These are phyloP conservation scores for Centroberyx gerrardi DNA, from an alignment of 2,797 vertebrate species.

Conservation along the genomic window DNA sequence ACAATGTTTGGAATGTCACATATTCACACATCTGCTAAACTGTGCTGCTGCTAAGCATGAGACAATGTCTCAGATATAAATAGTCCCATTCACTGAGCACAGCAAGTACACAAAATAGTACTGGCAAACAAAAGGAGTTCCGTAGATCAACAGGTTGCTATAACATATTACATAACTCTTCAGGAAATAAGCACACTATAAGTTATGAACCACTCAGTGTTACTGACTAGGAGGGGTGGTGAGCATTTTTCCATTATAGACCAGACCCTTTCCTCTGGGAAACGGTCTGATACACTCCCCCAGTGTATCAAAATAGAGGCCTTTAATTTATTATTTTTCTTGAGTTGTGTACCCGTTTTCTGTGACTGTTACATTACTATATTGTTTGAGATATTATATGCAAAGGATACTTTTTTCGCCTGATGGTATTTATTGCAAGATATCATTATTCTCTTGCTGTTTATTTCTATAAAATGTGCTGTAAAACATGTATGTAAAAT, in stretches of 20 bases:
- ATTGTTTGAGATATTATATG: neutral
- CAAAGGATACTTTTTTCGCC: neutral
- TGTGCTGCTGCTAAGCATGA: constrained; percentile 16
- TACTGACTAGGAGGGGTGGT: neutral
- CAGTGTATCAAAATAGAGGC: neutral
- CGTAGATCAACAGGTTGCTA: constrained; percentile 54
- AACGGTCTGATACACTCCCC: no score
- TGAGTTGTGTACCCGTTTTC: neutral
- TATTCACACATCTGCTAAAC: constrained; percentile 59
- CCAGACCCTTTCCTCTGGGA: constrained; percentile 1
- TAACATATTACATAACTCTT: constrained; percentile 59
- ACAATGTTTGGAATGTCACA: constrained; percentile 51
- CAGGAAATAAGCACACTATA: constrained; percentile 58
- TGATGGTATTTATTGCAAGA: no score
- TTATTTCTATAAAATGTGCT: no score
- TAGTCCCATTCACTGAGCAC: constrained; percentile 66
- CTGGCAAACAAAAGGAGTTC: constrained; percentile 72
- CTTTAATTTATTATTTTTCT: neutral
- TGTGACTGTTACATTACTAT: neutral
- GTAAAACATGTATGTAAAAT: no score
- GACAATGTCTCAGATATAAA: constrained; percentile 62
- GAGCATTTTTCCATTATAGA: neutral
- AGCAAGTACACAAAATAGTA: constrained; percentile 54
- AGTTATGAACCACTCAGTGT: constrained; percentile 12
- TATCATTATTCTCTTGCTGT: no score